Percentiles rank a stretch among this genome's conserved stretches.
Conservation (phyloP, 2,888 invertebrate genomes). For the Xylota sylvarum region DNA sequence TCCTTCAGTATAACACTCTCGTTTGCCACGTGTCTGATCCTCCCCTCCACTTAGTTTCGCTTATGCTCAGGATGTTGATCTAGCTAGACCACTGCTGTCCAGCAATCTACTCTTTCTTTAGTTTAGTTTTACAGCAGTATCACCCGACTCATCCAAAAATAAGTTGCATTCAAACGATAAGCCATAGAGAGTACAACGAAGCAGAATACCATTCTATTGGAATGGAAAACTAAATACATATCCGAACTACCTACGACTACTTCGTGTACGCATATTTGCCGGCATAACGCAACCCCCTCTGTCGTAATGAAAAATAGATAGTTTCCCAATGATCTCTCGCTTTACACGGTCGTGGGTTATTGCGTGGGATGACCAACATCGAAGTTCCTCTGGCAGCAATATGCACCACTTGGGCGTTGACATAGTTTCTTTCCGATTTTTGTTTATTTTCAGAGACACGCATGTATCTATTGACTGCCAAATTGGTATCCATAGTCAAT, state of each 20-base stretch:
- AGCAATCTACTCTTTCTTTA: no score
- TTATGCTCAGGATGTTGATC: no score
- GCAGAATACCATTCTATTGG: conserved; percentile 7
- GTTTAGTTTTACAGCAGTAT: no score
- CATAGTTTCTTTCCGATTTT: conserved; percentile 58
- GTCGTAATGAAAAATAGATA: conserved; percentile 45
- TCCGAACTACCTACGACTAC: conserved; percentile 24
- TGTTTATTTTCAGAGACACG: conserved; percentile 41
- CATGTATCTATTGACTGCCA: conserved; percentile 34
- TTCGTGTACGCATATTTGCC: conserved; percentile 26
- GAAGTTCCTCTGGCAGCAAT: conserved; percentile 34
- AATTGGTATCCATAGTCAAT: conserved; percentile 4
- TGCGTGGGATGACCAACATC: conserved; percentile 61
- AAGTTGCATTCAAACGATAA: background rate
- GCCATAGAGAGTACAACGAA: background rate
- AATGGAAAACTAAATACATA: conserved; percentile 21
- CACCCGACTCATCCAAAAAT: no score
- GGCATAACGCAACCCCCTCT: conserved; percentile 6
- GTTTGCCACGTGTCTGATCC: no score
- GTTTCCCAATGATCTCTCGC: conserved; percentile 60
- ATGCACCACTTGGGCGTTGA: conserved; percentile 72
- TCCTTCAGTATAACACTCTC: no score
- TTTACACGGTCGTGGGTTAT: conserved; percentile 52
- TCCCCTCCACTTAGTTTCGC: no score
- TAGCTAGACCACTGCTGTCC: no score